Base-by-base conservation (phyloP, 2,888 invertebrate species). In the Lydus trimaculatus region DNA sequence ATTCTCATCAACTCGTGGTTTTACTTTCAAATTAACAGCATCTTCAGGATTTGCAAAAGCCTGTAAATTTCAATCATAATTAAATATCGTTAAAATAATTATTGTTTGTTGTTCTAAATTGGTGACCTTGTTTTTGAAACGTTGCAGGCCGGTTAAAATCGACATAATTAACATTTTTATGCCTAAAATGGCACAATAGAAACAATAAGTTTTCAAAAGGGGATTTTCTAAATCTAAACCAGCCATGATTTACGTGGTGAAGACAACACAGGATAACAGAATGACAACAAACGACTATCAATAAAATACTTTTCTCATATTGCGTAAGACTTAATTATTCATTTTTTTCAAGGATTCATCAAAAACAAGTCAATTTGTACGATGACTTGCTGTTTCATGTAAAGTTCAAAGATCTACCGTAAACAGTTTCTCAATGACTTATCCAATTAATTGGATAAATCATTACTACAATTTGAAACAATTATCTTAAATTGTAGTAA, bases 11-110 rank as follows among this genome's bases (percentile, higher is more conserved):
- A 71, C 72, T 62, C 73, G 79, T 2, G 81, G 78, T 71, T 82
- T 82, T 3, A 78, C 73, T 64, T 82, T 79, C 36, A 67, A 23
- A 15, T 15, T 31, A 78, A 31, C 82, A 74, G 73, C 73, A 79
- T 89, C 88, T 78, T 89, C 88, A 31, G 85, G 82, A 73, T 86
- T 87, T 39, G 85, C 82, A 73, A 88, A 88, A 17, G 86, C 82
- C 88, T 89, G 75, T 0, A 82, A 79, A 60, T 23, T 60, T 52
- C 23, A 52, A 52, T 33, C 17, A 15, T 36, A 36, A 17, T 31
- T 15, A 15, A 31, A 59, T 23, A 2, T 58, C 28, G 4, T 3
- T 28, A 28, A 2, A 28, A 28, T 28, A 11, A 31, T n/a, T n/a
- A 33, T 31, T 59, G 31, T 33, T 28, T 8, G 0, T 28, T 60